phyloP scores from a whole-genome alignment of 2,888 invertebrate species.

The Chironomus tentans region DNA sequence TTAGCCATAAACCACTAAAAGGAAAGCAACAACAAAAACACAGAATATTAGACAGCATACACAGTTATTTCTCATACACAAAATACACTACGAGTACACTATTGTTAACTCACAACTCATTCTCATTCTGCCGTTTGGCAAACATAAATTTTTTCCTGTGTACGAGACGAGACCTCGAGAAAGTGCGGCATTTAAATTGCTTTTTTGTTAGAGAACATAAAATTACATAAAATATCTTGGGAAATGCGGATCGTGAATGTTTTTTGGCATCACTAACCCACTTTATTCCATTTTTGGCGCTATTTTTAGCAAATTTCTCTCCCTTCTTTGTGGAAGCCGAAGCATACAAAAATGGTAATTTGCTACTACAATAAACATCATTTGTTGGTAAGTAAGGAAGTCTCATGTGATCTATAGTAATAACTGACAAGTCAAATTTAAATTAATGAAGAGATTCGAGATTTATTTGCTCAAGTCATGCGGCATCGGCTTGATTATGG shows the following conservation, averaged over 20 bases:
- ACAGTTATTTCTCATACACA: no score
- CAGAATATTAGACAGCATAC: no score
- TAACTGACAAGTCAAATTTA: constrained; percentile 18
- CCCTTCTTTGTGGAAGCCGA: neutral
- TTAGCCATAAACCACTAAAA: no score
- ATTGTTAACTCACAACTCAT: neutral
- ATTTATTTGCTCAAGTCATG: neutral
- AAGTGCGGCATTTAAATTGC: constrained; percentile 25
- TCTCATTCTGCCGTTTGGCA: neutral
- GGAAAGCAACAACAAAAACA: no score
- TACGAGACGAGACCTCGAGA: neutral
- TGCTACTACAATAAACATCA: neutral
- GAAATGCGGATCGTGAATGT: neutral
- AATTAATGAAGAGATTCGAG: constrained; percentile 16
- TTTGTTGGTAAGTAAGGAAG: no score
- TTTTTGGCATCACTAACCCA: neutral
- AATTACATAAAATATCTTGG: constrained; percentile 24
- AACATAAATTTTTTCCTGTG: constrained; percentile 11
- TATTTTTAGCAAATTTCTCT: no score
- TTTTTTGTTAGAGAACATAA: constrained; percentile 15
- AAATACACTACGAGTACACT: neutral
- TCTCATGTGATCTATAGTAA: neutral
- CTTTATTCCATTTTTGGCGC: neutral
- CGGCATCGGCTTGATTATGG: neutral
- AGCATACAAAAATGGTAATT: neutral